A percentile compares a stretch with the other conserved stretches of the same genome.
phyloP scores from a whole-genome alignment of 35 echinoderm and acorn worm genomes.

The Acanthaster planci region DNA sequence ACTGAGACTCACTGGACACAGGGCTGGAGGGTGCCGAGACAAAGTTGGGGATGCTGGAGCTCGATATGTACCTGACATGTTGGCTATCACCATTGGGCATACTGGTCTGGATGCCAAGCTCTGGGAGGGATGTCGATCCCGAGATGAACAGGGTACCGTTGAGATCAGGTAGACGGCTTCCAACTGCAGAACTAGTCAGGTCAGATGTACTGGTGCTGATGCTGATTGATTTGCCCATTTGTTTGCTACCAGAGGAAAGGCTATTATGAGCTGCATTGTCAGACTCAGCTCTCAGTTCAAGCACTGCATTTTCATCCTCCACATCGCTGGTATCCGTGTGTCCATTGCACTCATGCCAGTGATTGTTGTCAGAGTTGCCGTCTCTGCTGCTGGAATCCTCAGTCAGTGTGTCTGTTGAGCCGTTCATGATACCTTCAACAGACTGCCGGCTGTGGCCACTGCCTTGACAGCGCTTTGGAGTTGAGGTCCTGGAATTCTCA shows the following conservation, averaged over 20 bases:
- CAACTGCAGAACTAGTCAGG: slow-evolving; percentile 75
- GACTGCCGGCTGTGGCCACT: slow-evolving; percentile 4
- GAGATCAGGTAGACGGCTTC: neutral
- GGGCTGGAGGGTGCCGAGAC: slow-evolving; percentile 55
- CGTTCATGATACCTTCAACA: slow-evolving; percentile 56
- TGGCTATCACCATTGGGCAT: neutral
- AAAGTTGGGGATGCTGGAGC: slow-evolving; percentile 44
- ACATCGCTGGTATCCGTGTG: slow-evolving; percentile 18
- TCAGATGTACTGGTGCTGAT: slow-evolving; percentile 93
- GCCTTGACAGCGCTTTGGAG: slow-evolving; percentile 22
- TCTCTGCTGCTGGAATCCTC: slow-evolving; percentile 52
- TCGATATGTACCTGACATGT: neutral
- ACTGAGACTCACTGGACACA: slow-evolving; percentile 18
- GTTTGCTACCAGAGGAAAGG: slow-evolving; percentile 2
- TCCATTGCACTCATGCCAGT: slow-evolving; percentile 47
- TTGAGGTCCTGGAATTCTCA: slow-evolving; percentile 41
- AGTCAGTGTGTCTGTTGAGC: slow-evolving; percentile 90
- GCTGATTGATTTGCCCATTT: slow-evolving; percentile 48
- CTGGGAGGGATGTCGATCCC: neutral
- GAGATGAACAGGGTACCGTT: neutral
- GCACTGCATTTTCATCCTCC: slow-evolving; percentile 22
- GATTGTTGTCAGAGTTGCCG: neutral
- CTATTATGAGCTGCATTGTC: neutral
- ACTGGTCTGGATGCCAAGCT: neutral
- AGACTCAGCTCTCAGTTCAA: slow-evolving; percentile 1